Evolutionary conservation across 2,797 vertebrate genomes (phyloP), one percentile per base, ranked within the genome.

Genomic region (Danio albolineatus): DNA sequence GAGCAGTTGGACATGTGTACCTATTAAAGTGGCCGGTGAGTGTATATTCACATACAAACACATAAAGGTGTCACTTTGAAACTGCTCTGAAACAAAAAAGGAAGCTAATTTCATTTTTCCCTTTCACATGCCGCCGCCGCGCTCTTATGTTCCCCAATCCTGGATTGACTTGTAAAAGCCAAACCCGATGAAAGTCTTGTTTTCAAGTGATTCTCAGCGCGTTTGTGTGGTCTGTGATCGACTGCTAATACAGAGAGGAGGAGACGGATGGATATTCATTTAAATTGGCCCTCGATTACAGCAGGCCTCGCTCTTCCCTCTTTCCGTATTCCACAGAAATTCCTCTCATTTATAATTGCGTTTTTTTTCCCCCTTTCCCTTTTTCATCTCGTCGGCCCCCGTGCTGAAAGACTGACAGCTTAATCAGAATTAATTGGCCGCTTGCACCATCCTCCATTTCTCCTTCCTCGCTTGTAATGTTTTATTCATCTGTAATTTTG

Each of bases 401-500:
- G 77, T 62, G 71, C 78, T 53, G 78, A 81, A 81, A 83, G 81
- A 85, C 76, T 85, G 85, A 85, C 85, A 82, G 84, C 85, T 85
- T 85, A 85, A 87, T 85, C 84, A 85, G 82, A 85, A 85, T 85
- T 86, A 85, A 85, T 85, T 85, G 85, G 82, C 56, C 81, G 70
- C 83, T 85, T 85, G 85, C 85, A 78, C 83, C 83, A 79, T 81
- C 76, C 76, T 76, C 77, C 80, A 81, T 85, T 77, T 82, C 67
- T 79, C 73, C 67, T 79, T 79, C 53, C 80, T 75, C 80, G 80
- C 80, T 82, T 86, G 66, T 86, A 85, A 86, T 86, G 83, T 82
- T 85, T 86, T 85, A 86, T 86, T 85, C 81, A 86, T 86, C 81
- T 86, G 83, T 85, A 83, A 86, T 85, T 86, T 85, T 85, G 73